These are phyloP conservation scores for Percopsis transmontana DNA, from an alignment of 2,113 vertebrate species.

Conservation along the genomic window DNA sequence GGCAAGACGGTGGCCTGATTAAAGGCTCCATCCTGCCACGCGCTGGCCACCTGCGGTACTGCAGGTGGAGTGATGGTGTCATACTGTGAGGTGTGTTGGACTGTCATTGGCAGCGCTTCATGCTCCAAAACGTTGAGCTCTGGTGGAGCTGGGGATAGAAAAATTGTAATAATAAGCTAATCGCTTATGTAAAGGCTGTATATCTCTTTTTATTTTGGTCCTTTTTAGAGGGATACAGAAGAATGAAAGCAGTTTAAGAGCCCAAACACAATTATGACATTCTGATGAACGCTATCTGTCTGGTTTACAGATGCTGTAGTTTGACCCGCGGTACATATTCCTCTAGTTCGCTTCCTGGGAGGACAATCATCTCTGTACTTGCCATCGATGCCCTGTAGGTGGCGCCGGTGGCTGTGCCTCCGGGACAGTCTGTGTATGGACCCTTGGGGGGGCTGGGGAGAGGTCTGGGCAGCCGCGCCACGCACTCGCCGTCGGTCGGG, in stretches of 20 bases:
- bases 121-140: constrained; percentile 76
- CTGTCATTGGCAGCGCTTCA: constrained; percentile 69
- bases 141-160: constrained; percentile 61
- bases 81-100: constrained; percentile 24
- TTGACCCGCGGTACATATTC: background rate
- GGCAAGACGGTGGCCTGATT: constrained; percentile 58
- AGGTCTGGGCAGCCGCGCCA: background rate
- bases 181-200: background rate
- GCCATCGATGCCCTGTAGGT: constrained; percentile 76
- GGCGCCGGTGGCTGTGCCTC: constrained; percentile 24
- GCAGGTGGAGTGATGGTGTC: constrained; percentile 10
- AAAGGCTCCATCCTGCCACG: constrained; percentile 52
- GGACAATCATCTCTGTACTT: background rate
- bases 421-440: constrained; percentile 6
- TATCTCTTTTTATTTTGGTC: background rate
- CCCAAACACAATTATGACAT: too few species aligned
- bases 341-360: background rate
- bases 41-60: constrained; percentile 33
- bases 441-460: constrained; percentile 9
- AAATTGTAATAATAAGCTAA: background rate
- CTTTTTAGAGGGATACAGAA: background rate
- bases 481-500: background rate
- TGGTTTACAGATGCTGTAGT: background rate
- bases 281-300: too few species aligned
- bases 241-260: background rate